A percentile compares a stretch with the other conserved stretches of the same genome.
Conservation (phyloP, 2,113 vertebrate genomes). For the Sebastes fasciatus region DNA sequence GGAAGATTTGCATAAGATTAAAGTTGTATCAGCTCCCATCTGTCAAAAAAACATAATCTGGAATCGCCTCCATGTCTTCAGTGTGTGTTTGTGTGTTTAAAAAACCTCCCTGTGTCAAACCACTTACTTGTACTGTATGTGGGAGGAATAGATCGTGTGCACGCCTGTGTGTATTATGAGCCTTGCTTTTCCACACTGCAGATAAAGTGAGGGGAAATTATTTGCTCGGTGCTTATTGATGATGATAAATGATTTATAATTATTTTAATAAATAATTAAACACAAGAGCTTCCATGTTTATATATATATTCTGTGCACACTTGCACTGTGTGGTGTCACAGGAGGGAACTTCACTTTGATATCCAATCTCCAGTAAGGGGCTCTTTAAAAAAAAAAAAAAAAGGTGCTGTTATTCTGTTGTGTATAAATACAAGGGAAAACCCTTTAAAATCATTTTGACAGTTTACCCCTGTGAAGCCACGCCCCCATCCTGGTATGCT, state of each 20-base stretch:
- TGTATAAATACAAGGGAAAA: constrained; percentile 91
- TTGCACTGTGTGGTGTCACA: constrained; percentile 29
- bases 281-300: constrained; percentile 55
- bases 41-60: constrained; percentile 64
- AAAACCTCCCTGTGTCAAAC: constrained; percentile 48
- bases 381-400: constrained; percentile 66
- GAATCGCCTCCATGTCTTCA: constrained; percentile 59
- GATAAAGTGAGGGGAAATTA: constrained; percentile 44
- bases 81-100: constrained; percentile 48
- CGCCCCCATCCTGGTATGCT: constrained; percentile 79
- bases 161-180: constrained; percentile 52
- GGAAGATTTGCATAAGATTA: constrained; percentile 70
- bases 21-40: constrained; percentile 67
- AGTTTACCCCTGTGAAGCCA: constrained; percentile 89
- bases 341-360: not conserved
- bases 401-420: constrained; percentile 71
- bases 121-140: constrained; percentile 64
- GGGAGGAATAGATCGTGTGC: constrained; percentile 69
- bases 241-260: constrained; percentile 73
- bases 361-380: constrained; percentile 37
- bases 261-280: constrained; percentile 78
- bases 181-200: constrained; percentile 52
- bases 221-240: constrained; percentile 72
- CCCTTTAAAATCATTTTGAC: constrained; percentile 96
- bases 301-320: constrained; percentile 51